Conservation (phyloP, 1,140 invertebrate species). For the Spodoptera frugiperda region DNA sequence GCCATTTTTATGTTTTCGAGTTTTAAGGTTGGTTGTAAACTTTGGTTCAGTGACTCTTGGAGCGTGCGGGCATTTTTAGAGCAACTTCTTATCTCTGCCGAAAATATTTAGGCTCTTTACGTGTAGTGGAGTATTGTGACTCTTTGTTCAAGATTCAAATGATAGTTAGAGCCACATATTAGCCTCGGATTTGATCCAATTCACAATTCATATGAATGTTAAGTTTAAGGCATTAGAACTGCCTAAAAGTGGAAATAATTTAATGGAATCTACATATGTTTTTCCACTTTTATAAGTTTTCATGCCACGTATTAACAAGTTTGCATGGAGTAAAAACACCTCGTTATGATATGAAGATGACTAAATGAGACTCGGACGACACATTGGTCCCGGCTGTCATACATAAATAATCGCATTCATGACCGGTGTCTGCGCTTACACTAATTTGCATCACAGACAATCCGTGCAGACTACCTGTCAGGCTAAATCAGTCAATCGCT, state of each 20-base stretch:
- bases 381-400: not conserved
- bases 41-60: slow-evolving; percentile 4
- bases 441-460: slow-evolving; percentile 28
- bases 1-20: not conserved
- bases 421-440: slow-evolving; percentile 6
- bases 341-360: no score
- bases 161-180: no score
- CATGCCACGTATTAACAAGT: no score
- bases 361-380: not conserved
- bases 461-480: not conserved
- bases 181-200: no score
- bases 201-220: no score
- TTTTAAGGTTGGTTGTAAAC: slow-evolving; percentile 19
- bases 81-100: not conserved
- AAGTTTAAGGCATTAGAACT: no score
- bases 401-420: slow-evolving; percentile 27
- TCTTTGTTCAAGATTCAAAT: no score
- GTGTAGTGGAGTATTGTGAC: not conserved
- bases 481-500: no score
- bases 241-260: no score
- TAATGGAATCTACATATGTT: no score
- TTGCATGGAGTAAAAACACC: no score
- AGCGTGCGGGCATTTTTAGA: not conserved
- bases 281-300: no score
- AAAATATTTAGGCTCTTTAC: not conserved